Percentiles rank a stretch among this genome's conserved stretches.
phyloP scores from a whole-genome alignment of 2,797 vertebrate genomes.

The Microctenopoma stevenorrisi region DNA sequence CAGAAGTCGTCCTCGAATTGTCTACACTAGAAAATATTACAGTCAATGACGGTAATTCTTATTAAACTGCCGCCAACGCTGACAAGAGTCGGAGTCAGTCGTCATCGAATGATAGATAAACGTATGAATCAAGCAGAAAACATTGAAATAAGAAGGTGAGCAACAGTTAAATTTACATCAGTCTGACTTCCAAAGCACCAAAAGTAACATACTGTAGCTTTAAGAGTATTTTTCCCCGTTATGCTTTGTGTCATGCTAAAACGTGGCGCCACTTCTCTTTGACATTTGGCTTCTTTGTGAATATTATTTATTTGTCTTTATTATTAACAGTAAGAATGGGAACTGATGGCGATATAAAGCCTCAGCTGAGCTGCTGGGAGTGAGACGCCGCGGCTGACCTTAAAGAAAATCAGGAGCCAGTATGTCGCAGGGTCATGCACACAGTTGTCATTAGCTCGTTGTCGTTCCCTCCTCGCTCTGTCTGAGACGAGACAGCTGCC shows the following conservation, averaged over 20 bases:
- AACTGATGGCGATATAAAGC: conserved; percentile 5
- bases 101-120: too few species aligned
- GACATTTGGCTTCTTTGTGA: neutral
- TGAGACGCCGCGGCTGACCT: neutral
- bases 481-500: conserved; percentile 52
- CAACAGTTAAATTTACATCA: too few species aligned
- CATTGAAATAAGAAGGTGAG: too few species aligned
- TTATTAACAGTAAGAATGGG: neutral
- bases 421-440: neutral
- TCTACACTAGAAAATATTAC: too few species aligned
- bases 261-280: neutral
- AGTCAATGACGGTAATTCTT: too few species aligned
- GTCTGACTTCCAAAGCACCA: too few species aligned
- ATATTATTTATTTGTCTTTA: neutral
- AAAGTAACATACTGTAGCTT: neutral
- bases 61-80: too few species aligned
- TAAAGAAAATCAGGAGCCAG: conserved; percentile 8
- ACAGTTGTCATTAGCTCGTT: conserved; percentile 22
- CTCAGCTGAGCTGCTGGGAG: neutral
- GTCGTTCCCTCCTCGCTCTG: conserved; percentile 9
- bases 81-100: too few species aligned
- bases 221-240: neutral
- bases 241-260: neutral
- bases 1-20: too few species aligned
- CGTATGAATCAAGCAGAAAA: too few species aligned